Conservation (phyloP, 2,797 vertebrate species). For the Ataeniobius toweri region DNA sequence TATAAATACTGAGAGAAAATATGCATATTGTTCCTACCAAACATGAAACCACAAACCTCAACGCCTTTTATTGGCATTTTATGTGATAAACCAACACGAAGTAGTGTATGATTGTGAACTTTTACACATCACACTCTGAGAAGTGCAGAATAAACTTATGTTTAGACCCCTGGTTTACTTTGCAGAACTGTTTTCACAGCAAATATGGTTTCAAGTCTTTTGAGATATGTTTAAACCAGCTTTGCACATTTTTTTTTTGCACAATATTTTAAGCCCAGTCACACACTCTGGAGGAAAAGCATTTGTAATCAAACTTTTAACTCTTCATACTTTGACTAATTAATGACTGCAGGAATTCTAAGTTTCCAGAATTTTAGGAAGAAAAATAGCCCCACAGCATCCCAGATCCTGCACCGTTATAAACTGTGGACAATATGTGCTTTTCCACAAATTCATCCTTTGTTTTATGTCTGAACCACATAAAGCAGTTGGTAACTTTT, state of each 20-base stretch:
- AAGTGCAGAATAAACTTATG: background rate
- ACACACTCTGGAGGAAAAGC: background rate
- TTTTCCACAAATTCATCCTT: background rate
- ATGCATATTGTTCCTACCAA: background rate
- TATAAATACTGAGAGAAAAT: background rate
- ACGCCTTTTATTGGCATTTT: background rate
- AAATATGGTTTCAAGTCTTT: background rate
- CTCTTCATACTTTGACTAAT: background rate
- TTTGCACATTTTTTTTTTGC: background rate
- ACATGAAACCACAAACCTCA: background rate
- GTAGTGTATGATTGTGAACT: background rate
- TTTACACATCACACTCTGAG: background rate
- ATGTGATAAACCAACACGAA: background rate
- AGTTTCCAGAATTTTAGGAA: background rate
- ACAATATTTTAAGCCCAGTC: background rate
- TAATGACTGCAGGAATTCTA: background rate
- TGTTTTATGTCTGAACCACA: background rate
- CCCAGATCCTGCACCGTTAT: background rate
- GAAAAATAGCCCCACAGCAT: background rate
- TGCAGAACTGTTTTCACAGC: background rate
- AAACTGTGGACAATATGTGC: no score
- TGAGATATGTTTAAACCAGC: background rate
- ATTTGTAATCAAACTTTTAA: background rate
- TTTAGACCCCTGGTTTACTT: background rate
- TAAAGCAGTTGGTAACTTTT: no score